Percentiles rank a stretch among this genome's conserved stretches.
Evolutionary conservation across 2,888 invertebrate genomes (phyloP).

Genomic region (Leucophenga montana): DNA sequence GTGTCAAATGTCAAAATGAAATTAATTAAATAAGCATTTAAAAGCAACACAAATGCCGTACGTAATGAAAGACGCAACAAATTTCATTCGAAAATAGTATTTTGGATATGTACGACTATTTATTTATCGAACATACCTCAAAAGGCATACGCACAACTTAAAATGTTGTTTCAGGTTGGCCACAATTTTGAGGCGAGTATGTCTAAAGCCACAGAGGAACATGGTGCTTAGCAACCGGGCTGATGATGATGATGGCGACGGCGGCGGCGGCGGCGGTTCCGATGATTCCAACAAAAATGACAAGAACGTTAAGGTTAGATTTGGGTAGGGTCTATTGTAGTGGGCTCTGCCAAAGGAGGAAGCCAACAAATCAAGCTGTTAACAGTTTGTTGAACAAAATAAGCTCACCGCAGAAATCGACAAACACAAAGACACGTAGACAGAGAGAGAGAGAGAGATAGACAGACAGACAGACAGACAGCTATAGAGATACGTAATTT

Average conservation of each 20-base stretch:
- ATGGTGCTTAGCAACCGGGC: constrained; percentile 5
- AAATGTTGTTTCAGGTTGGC: constrained; percentile 17
- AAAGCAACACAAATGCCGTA: constrained; percentile 3
- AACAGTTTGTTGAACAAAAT: constrained; percentile 24
- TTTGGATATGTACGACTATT: too few species aligned
- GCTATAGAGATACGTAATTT: too few species aligned
- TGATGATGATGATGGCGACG: not conserved
- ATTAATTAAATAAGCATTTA: constrained; percentile 23
- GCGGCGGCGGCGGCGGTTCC: not conserved
- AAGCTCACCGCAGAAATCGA: constrained; percentile 27
- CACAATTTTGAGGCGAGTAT: constrained; percentile 17
- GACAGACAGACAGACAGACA: too few species aligned
- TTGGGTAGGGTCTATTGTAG: not conserved
- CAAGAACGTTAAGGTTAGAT: too few species aligned
- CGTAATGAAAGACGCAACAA: not conserved
- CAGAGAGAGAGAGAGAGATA: too few species aligned
- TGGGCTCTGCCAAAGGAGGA: not conserved
- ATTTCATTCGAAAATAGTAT: too few species aligned
- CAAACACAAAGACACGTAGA: constrained; percentile 14
- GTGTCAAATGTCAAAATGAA: constrained; percentile 16
- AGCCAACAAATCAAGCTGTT: constrained; percentile 27
- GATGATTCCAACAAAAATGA: not conserved
- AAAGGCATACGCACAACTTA: constrained; percentile 9
- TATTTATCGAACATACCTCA: not conserved
- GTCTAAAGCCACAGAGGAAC: constrained; percentile 13